phyloP scores from a whole-genome alignment of 2,113 vertebrate species.

The Oreotrochilus melanogaster region DNA sequence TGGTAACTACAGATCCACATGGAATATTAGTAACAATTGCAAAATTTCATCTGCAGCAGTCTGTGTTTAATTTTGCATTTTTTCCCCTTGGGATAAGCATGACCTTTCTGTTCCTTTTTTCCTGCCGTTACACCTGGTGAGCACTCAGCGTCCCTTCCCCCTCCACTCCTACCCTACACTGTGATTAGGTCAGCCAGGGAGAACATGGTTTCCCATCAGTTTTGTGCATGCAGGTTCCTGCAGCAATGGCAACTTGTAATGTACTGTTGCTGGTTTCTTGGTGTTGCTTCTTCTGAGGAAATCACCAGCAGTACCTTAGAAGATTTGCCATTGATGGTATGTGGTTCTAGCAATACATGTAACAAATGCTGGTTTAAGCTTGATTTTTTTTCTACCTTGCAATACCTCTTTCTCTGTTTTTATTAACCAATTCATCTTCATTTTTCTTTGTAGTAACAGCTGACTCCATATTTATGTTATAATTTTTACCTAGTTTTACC shows the following conservation, averaged over 20 bases:
- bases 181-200: constrained; percentile 90
- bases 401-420: constrained; percentile 5
- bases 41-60: constrained; percentile 16
- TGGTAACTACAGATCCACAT: not conserved
- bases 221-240: constrained; percentile 93
- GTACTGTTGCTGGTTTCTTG: constrained; percentile 75
- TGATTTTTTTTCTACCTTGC: constrained; percentile 27
- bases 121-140: constrained; percentile 73
- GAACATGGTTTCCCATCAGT: constrained; percentile 95
- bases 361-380: constrained; percentile 43
- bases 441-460: constrained; percentile 17
- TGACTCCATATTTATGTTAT: constrained; percentile 64
- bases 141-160: constrained; percentile 77
- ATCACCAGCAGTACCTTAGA: constrained; percentile 78
- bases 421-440: constrained; percentile 11
- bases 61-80: constrained; percentile 54
- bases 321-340: constrained; percentile 43
- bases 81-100: constrained; percentile 71
- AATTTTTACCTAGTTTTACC: not conserved
- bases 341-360: constrained; percentile 18
- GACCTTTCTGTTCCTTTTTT: constrained; percentile 74
- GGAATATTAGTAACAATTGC: not conserved
- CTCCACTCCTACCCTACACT: constrained; percentile 86
- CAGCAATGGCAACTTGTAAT: constrained; percentile 33
- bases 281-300: constrained; percentile 41